A percentile compares a stretch with the other conserved stretches of the same genome.
phyloP scores from a whole-genome alignment of 1,140 invertebrate species.

The Macrotrachela quadricornifera region DNA sequence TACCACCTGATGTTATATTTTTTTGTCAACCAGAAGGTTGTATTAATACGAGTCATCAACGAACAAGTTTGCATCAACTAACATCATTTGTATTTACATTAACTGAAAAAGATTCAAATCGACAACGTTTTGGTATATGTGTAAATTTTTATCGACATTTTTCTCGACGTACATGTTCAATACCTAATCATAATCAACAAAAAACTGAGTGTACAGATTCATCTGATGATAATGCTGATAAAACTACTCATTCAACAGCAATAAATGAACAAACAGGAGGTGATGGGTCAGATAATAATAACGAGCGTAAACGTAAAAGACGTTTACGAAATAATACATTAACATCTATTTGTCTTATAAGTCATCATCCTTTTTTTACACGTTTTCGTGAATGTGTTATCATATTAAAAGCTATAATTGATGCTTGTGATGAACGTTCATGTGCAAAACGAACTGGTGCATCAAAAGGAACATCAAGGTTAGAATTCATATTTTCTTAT shows the following conservation, averaged over 20 bases:
- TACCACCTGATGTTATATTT: constrained; percentile 90
- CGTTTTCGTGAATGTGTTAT: constrained; percentile 89
- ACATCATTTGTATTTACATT: constrained; percentile 93
- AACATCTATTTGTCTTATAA: constrained; percentile 85
- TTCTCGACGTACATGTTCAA: background rate
- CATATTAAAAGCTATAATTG: constrained; percentile 77
- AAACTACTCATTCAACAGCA: no score
- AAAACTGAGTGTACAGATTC: no score
- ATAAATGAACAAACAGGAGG: no score
- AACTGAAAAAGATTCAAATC: constrained; percentile 91
- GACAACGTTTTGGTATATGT: constrained; percentile 60
- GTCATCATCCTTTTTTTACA: constrained; percentile 95
- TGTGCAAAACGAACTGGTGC: constrained; percentile 30
- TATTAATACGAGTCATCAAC: constrained; percentile 59
- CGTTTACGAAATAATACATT: constrained; percentile 42
- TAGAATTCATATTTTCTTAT: constrained; percentile 15
- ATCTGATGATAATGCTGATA: no score
- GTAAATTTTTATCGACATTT: constrained; percentile 90
- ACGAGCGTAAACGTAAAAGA: no score
- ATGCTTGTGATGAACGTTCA: constrained; percentile 72
- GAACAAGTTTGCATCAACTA: constrained; percentile 43
- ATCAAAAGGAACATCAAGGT: constrained; percentile 43
- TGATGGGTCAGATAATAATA: no score
- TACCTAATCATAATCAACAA: no score
- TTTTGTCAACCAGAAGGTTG: constrained; percentile 99